A percentile compares a stretch with the other conserved stretches of the same genome.
Evolutionary conservation across 2,113 vertebrate species (phyloP).

Genomic region (Etheostoma cragini): DNA sequence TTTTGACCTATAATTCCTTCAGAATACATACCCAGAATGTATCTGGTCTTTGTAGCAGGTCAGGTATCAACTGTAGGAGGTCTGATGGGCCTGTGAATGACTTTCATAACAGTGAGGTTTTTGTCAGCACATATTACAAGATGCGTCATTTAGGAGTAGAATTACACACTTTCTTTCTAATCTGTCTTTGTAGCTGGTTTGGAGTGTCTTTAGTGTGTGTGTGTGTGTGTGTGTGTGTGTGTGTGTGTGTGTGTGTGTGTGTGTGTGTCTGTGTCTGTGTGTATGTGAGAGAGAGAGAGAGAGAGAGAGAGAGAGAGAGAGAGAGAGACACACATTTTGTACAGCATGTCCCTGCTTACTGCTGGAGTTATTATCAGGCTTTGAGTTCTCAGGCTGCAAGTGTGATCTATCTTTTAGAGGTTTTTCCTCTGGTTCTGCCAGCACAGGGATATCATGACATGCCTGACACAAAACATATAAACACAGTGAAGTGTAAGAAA

Average conservation of each 20-base stretch:
- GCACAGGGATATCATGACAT: slow-evolving; percentile 32
- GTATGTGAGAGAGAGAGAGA: not conserved
- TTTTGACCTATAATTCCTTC: not conserved
- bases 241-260: slow-evolving; percentile 21
- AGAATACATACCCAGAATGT: slow-evolving; percentile 2
- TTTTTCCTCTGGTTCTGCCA: slow-evolving; percentile 56
- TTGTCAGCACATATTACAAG: slow-evolving; percentile 46
- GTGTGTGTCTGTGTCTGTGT: slow-evolving; percentile 18
- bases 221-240: slow-evolving; percentile 32
- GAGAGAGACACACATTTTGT: slow-evolving; percentile 43
- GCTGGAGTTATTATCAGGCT: slow-evolving; percentile 31
- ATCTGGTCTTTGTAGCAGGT: slow-evolving; percentile 6
- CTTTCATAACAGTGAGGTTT: slow-evolving; percentile 45
- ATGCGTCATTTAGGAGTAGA: slow-evolving; percentile 39
- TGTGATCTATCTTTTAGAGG: slow-evolving; percentile 28
- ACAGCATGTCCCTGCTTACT: slow-evolving; percentile 50
- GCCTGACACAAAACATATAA: slow-evolving; percentile 10
- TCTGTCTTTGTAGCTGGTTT: slow-evolving; percentile 48
- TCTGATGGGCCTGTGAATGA: slow-evolving; percentile 29
- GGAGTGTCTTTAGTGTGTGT: slow-evolving; percentile 27
- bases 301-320: not conserved
- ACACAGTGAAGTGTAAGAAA: slow-evolving; percentile 14
- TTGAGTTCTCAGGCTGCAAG: slow-evolving; percentile 6
- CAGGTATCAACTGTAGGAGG: slow-evolving; percentile 6
- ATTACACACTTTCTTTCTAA: slow-evolving; percentile 50